These are phyloP conservation scores for Eupsilia transversa DNA, from an alignment of 2,888 invertebrate genomes.

Conservation along the genomic window DNA sequence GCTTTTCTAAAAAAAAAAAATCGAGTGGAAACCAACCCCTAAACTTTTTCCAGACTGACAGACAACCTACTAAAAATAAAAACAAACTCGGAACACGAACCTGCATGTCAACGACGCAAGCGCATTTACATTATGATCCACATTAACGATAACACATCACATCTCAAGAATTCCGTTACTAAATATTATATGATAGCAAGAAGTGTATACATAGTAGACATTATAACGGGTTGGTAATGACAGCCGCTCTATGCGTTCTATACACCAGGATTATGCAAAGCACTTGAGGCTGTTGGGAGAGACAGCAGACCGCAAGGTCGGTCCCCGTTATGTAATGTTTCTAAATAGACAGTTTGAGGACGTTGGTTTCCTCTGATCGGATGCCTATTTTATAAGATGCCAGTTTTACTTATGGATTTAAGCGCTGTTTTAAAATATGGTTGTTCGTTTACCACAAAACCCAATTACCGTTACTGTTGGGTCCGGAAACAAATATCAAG, in stretches of 20 bases:
- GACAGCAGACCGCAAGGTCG: slow-evolving; percentile 69
- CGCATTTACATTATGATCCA: slow-evolving; percentile 54
- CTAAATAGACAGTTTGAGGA: slow-evolving; percentile 40
- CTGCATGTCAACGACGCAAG: slow-evolving; percentile 32
- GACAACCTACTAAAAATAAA: slow-evolving; percentile 1
- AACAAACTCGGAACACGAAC: slow-evolving; percentile 7
- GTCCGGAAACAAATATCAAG: background rate
- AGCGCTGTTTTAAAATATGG: background rate
- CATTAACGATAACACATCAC: slow-evolving; percentile 50
- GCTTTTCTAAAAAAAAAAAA: background rate
- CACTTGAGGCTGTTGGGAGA: slow-evolving; percentile 61
- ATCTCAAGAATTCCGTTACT: slow-evolving; percentile 65
- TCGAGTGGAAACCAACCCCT: background rate
- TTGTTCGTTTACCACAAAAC: background rate
- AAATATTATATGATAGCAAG: slow-evolving; percentile 64
- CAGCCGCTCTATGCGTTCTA: slow-evolving; percentile 39
- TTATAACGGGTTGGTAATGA: slow-evolving; percentile 69
- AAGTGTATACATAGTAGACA: slow-evolving; percentile 58
- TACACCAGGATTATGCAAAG: slow-evolving; percentile 74
- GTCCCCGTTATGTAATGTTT: slow-evolving; percentile 63
- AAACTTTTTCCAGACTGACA: background rate
- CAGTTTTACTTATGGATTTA: background rate
- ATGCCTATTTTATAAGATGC: background rate
- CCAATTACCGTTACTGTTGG: background rate
- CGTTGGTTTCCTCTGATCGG: slow-evolving; percentile 3